Conservation (phyloP, 2,797 vertebrate genomes). For the Miichthys miiuy region DNA sequence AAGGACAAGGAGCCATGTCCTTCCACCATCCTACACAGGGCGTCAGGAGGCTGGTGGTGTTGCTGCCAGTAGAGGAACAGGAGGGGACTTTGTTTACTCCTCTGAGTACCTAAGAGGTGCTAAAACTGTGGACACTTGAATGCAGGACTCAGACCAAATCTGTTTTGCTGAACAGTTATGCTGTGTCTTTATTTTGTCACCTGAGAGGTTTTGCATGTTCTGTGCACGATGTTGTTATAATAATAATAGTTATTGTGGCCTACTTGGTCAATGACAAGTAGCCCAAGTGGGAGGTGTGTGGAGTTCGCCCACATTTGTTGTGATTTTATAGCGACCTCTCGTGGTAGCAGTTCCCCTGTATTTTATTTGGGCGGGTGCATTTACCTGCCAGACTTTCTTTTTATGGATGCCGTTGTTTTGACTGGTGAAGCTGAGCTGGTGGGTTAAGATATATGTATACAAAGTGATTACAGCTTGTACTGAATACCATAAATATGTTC, state of each 20-base stretch:
- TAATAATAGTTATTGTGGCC: neutral
- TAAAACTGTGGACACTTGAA: too few relatives aligned
- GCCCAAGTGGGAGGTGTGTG: too few relatives aligned
- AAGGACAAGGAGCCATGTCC: constrained; percentile 5
- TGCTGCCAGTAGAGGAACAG: neutral
- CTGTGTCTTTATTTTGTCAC: neutral
- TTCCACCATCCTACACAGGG: neutral
- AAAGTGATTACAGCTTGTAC: too few relatives aligned
- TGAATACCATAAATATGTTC: too few relatives aligned
- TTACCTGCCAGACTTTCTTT: too few relatives aligned
- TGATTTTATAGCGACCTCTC: too few relatives aligned
- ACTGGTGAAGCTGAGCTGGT: too few relatives aligned
- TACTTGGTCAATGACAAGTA: neutral
- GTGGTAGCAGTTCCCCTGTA: too few relatives aligned
- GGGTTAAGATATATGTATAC: too few relatives aligned
- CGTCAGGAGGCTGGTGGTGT: neutral
- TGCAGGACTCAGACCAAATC: neutral
- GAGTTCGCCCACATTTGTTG: too few relatives aligned
- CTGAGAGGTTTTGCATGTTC: neutral
- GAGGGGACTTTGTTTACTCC: neutral
- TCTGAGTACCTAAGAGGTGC: neutral
- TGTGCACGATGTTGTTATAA: neutral
- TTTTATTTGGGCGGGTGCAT: too few relatives aligned
- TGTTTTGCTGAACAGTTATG: neutral
- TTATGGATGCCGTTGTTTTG: too few relatives aligned